phyloP scores from a whole-genome alignment of 2,113 vertebrate genomes.

The Hipposideros armiger region DNA sequence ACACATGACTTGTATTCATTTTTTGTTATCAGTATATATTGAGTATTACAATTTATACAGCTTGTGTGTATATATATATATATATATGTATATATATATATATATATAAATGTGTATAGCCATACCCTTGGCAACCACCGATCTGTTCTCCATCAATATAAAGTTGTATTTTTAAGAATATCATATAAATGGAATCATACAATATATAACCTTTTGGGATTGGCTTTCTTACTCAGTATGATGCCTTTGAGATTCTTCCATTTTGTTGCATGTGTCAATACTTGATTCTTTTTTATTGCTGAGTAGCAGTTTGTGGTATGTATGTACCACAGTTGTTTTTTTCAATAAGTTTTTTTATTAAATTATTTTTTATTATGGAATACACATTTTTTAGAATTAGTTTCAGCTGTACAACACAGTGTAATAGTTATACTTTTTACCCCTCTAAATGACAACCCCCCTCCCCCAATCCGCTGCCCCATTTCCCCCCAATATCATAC shows the following conservation, averaged over 20 bases:
- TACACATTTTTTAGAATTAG: no score
- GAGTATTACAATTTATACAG: no score
- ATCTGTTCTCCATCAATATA: neutral
- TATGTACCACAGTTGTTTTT: neutral
- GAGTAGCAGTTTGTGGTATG: neutral
- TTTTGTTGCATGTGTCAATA: neutral
- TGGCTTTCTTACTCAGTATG: neutral
- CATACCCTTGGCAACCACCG: neutral
- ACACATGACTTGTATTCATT: neutral
- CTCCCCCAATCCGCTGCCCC: no score
- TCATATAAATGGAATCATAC: neutral
- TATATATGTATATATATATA: neutral
- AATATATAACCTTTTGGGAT: neutral
- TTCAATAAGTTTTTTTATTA: no score
- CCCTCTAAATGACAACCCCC: no score
- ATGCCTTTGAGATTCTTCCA: neutral
- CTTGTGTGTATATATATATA: no score
- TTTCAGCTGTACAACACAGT: no score
- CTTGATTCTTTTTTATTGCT: neutral
- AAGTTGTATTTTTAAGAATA: neutral
- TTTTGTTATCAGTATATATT: no score
- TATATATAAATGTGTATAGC: neutral
- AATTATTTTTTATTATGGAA: no score
- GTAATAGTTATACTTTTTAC: no score
- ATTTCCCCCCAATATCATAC: no score